Evolutionary conservation across 2,797 vertebrate species (phyloP).

Genomic region (Allobates femoralis): DNA sequence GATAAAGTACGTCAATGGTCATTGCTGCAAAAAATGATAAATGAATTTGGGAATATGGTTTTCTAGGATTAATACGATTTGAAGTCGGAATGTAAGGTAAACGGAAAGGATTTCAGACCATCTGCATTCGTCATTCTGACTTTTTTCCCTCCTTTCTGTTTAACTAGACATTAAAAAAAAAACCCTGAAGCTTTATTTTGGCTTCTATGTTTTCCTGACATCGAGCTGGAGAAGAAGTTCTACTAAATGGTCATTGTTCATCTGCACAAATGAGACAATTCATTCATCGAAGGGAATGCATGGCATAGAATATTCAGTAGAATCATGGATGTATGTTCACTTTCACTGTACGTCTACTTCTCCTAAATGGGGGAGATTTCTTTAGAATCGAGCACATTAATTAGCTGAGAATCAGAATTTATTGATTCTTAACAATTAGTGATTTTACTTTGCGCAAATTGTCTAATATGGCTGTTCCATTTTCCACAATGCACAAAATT

Average conservation of each 20-base stretch:
- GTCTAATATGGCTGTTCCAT: no score
- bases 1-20: neutral
- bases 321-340: slow-evolving; percentile 67
- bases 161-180: slow-evolving; percentile 52
- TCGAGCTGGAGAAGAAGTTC: slow-evolving; percentile 64
- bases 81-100: slow-evolving; percentile 25
- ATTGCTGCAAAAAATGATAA: slow-evolving; percentile 18
- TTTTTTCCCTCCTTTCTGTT: slow-evolving; percentile 41
- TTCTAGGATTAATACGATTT: slow-evolving; percentile 28
- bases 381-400: no score
- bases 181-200: slow-evolving; percentile 67
- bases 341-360: slow-evolving; percentile 67
- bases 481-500: no score
- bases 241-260: slow-evolving; percentile 69
- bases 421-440: no score
- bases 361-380: neutral
- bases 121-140: slow-evolving; percentile 49
- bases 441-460: no score
- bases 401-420: no score
- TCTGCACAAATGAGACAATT: slow-evolving; percentile 67
- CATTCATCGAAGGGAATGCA: slow-evolving; percentile 69
- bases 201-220: slow-evolving; percentile 64
- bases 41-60: slow-evolving; percentile 8
- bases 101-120: slow-evolving; percentile 40
- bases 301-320: slow-evolving; percentile 67